These are phyloP conservation scores for Eucidaris tribuloides DNA, from an alignment of 35 echinoderm and acorn worm genomes.

Conservation along the genomic window DNA sequence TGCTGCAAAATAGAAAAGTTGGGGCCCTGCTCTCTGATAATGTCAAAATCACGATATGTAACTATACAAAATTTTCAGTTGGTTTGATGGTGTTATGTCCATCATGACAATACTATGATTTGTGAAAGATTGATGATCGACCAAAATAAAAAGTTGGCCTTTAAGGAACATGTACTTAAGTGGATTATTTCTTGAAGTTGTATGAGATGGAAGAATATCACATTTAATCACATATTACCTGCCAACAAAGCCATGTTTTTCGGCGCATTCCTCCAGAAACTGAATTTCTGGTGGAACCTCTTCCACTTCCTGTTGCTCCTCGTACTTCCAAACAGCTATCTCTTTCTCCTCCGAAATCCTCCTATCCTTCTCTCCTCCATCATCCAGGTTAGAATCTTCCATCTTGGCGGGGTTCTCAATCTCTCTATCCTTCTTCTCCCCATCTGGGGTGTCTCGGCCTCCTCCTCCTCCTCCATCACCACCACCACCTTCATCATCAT, in stretches of 20 bases:
- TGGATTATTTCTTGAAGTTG: too few species aligned
- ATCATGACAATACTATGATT: too few species aligned
- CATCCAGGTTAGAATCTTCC: neutral
- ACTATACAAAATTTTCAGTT: too few species aligned
- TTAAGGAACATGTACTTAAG: too few species aligned
- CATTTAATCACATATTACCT: too few species aligned
- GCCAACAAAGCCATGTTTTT: constrained; percentile 94
- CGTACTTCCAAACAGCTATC: constrained; percentile 80
- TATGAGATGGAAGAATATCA: too few species aligned
- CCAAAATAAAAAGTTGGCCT: too few species aligned
- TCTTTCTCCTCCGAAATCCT: constrained; percentile 32
- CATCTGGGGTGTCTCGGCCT: neutral
- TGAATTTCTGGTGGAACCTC: constrained; percentile 77
- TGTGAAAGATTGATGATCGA: too few species aligned
- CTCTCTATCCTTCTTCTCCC: constrained; percentile 3
- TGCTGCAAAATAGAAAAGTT: too few species aligned
- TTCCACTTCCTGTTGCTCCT: constrained; percentile 73
- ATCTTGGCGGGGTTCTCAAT: neutral
- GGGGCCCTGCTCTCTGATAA: too few species aligned
- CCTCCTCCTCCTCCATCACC: neutral
- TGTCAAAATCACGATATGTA: too few species aligned
- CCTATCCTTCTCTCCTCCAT: neutral
- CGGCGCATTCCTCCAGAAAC: constrained; percentile 56
- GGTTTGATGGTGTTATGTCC: too few species aligned
- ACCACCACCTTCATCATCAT: neutral